Evolutionary conservation across 1,140 invertebrate species (phyloP), one percentile per base, ranked within the genome.

Genomic region (Bombus breviceps): DNA sequence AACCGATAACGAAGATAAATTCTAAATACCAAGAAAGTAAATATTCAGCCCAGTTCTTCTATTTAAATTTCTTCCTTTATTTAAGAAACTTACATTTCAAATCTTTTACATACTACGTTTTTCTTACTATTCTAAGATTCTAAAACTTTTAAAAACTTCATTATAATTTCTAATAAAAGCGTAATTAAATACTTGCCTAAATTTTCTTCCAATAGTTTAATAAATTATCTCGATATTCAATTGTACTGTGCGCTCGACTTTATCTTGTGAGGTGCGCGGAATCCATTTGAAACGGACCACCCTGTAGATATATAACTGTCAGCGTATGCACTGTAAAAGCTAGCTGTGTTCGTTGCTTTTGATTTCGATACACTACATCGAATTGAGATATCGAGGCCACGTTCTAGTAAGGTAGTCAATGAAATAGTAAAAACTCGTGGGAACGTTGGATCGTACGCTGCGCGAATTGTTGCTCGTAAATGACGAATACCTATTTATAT

Each of bases 331-430:
- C 41, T 22, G 41, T 47, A 64, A 59, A 74, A 78, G 59, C 59
- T 83, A 73, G 62, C 39, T 39, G 22, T 22, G 22, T 78, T 59
- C 59, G 64, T 59, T 57, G 82, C 71, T 64, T 43, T 68, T 66
- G 73, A 59, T 37, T 81, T 85, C 72, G 73, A 89, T 88, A 77
- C 59, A 39, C 28, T 28, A 41, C 81, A 68, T 83, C 81, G 81
- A 83, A 83, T 83, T 57, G 59, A 66, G 34, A 47, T 77, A 59
- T 66, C 81, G 81, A 68, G 62, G 41, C 73, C 73, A 77, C 25
- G 39, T 28, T 43, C 37, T 77, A 62, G 32, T 34, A 68, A 83
- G 62, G 3, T 47, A 77, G 43, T 43, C 81, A 77, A 83, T 75
- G 74, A 83, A 57, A 66, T 47, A 82, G 81, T 25, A 37, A 75